Percentiles rank a stretch among this genome's conserved stretches.
Evolutionary conservation across 2,888 invertebrate genomes (phyloP).

Genomic region (Rhopalosiphum nymphaeae): DNA sequence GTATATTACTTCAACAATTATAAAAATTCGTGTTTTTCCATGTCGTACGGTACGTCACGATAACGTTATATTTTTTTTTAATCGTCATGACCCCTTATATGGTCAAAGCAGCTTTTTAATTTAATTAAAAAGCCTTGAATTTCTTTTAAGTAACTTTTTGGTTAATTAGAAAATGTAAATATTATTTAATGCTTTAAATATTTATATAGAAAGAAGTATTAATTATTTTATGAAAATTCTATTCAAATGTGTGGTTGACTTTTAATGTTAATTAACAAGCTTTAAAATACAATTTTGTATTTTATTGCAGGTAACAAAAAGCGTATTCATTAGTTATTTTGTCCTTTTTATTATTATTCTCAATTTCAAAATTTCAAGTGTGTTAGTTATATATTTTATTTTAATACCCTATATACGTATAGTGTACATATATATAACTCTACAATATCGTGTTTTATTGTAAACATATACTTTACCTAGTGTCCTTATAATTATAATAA

Average conservation of each 20-base stretch:
- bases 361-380: neutral
- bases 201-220: neutral
- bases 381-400: neutral
- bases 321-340: neutral
- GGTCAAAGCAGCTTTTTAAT: neutral
- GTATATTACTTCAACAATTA: neutral
- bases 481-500: too few relatives aligned
- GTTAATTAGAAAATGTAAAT: neutral
- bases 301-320: neutral
- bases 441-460: neutral
- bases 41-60: neutral
- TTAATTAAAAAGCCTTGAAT: neutral
- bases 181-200: neutral
- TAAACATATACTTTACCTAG: neutral
- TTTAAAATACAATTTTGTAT: neutral
- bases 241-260: neutral
- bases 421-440: neutral
- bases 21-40: neutral
- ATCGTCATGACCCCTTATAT: neutral
- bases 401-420: neutral
- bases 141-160: neutral
- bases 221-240: neutral
- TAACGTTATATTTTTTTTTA: neutral
- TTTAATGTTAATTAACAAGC: neutral
- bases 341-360: neutral